Evolutionary conservation across 2,113 vertebrate species (phyloP), one percentile per base, ranked within the genome.

Genomic region (Ranitomeya variabilis): DNA sequence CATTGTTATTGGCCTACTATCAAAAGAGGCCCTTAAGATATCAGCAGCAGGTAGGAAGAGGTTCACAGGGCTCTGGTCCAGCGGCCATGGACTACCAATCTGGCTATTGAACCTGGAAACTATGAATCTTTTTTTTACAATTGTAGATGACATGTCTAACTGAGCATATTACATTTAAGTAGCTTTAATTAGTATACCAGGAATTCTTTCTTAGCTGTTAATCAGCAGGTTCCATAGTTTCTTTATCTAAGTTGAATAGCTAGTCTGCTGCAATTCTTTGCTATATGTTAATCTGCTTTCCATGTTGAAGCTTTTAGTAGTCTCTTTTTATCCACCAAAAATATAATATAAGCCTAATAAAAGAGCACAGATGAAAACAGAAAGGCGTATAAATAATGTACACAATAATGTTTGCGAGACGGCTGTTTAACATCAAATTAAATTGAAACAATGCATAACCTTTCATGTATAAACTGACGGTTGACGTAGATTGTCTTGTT

Each of bases 391-490:
- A 52, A 76, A 51, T 76, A 52, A 76, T 51, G 73, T 6, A 76
- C 37, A 21, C 37, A 76, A 76, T 76, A 10, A 76, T 37, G 37
- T 21, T 76, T 9, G 4, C 16, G 3, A 81, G 26, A 12, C 19
- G 14, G 57, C 19, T 26, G 64, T 7, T 71, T 23, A 55, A 55
- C n/a, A 23, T 26, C n/a, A 26, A 52, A 55, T 69, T 69, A 26
- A 69, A 55, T 23, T 71, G 66, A 69, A 52, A 69, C 37, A 83
- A 84, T 37, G 23, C 14, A 55, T 84, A 54, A 54, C 82, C 23
- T 55, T 84, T 84, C 52, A 84, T 84, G n/a, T 71, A 4, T 18
- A 54, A 69, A 54, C n/a, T 52, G 81, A 37, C 81, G 54, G 54
- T 37, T 67, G 64, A 55, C 82, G 71, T 84, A 67, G 67, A 84